Base-by-base conservation (phyloP, 30 jellyfish, hydroid and myxozoan species). In the Aurelia aurita complex sp. Pacific region DNA sequence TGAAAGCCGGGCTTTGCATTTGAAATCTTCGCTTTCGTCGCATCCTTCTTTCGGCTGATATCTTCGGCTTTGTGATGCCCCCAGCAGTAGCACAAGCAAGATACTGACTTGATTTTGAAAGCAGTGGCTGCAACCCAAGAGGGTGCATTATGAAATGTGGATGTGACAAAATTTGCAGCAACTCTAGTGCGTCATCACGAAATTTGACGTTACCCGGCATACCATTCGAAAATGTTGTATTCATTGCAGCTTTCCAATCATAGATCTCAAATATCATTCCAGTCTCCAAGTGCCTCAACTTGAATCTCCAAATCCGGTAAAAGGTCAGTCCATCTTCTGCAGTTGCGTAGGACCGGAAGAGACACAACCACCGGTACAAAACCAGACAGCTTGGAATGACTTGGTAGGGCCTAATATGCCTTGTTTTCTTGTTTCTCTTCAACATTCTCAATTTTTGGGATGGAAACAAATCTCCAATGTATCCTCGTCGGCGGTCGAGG, bases 81-180 rank as follows among this genome's bases (percentile, higher is more conserved):
- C 99, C 99, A 14, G 99, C 99, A 57, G 98, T 35, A 0, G 99
- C 97, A 60, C 90, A 85, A 0, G 92, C 91, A 17, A 87, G 82
- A 35, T 80, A 80, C 38, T 36, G 53, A 64, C 63, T 76, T 51
- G 88, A 40, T 29, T 76, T 64, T 14, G 73, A 74, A 32, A 86
- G 86, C 46, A 78, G 43, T 16, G 96, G 96, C 59, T 81, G 83
- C 62, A 88, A 32, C 1, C 99, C 99, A 32, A 85, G 92, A 1
- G 99, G 99, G 78, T 95, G 99, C 99, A 95, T 95, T n/a, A 90
- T 90, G 69, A 95, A 95, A 64, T 85, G 98, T 12, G 97, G 99
- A 67, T 95, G 99, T 32, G 98, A 61, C 32, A 95, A 82, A 17
- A 95, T 23, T 14, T 85, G 85, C 84, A 95, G 87, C 51, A 95